These are phyloP conservation scores for Cephalotes varians DNA, from an alignment of 2,888 invertebrate genomes.

Conservation along the genomic window DNA sequence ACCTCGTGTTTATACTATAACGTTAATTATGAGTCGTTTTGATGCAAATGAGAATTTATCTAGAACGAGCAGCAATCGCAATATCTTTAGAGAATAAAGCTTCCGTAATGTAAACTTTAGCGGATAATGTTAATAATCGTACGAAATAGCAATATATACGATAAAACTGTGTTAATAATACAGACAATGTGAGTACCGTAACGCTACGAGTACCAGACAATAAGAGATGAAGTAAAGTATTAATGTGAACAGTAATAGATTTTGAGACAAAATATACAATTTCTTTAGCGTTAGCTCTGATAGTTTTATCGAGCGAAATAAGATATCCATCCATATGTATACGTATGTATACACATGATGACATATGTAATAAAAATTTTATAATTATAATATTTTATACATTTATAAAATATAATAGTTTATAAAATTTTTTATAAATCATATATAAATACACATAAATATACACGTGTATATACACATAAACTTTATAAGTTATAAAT, in stretches of 20 bases:
- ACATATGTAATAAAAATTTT: too few species aligned
- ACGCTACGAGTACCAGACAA: background rate
- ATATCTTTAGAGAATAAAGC: background rate
- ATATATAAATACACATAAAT: too few species aligned
- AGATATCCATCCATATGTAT: too few species aligned
- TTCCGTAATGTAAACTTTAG: background rate
- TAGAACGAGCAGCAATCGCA: slow-evolving; percentile 23
- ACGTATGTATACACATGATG: too few species aligned
- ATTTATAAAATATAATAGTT: too few species aligned
- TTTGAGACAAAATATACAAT: background rate
- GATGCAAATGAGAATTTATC: slow-evolving; percentile 17
- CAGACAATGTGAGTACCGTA: background rate
- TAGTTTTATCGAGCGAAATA: too few species aligned
- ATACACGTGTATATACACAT: background rate
- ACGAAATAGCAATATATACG: background rate
- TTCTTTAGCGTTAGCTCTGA: too few species aligned
- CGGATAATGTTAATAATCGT: background rate
- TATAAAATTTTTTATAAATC: too few species aligned
- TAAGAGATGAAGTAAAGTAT: slow-evolving; percentile 7
- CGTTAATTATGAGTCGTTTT: slow-evolving; percentile 39
- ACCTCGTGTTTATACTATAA: slow-evolving; percentile 10
- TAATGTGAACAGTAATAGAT: background rate
- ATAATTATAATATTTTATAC: too few species aligned
- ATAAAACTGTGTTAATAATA: slow-evolving; percentile 9
- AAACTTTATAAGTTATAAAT: too few species aligned